These are phyloP conservation scores for Balaenoptera acutorostrata DNA, from an alignment of 2,113 vertebrate species.

Conservation along the genomic window DNA sequence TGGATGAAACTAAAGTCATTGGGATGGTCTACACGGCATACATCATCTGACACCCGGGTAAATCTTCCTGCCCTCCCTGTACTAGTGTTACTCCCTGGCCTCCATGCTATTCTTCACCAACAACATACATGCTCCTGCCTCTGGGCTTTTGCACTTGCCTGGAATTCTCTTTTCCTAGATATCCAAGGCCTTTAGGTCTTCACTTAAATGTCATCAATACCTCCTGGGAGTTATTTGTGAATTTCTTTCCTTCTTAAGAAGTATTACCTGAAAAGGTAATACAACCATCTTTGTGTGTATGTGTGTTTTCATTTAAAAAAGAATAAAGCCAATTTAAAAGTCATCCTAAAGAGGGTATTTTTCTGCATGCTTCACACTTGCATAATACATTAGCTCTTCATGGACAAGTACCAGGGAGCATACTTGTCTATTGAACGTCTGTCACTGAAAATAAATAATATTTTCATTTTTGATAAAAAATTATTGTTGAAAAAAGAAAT, in stretches of 20 bases:
- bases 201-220: not conserved
- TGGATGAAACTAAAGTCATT: not conserved
- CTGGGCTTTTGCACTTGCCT: not conserved
- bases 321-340: not conserved
- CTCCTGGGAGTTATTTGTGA: not conserved
- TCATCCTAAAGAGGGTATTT: not conserved
- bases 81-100: too few species aligned
- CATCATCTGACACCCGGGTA: not conserved
- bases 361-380: not conserved
- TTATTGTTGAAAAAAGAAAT: not conserved
- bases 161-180: not conserved
- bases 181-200: not conserved
- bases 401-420: not conserved
- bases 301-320: constrained; percentile 4
- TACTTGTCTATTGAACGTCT: not conserved
- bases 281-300: not conserved
- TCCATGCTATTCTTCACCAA: not conserved
- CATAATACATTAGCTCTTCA: not conserved
- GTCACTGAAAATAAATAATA: not conserved
- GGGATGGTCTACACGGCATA: not conserved
- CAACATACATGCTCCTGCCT: not conserved
- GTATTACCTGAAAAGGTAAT: not conserved
- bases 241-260: not conserved
- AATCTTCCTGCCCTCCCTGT: not conserved
- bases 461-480: not conserved